A percentile compares a stretch with the other conserved stretches of the same genome.
Evolutionary conservation across 1,140 invertebrate species (phyloP).

Genomic region (Spodoptera frugiperda): DNA sequence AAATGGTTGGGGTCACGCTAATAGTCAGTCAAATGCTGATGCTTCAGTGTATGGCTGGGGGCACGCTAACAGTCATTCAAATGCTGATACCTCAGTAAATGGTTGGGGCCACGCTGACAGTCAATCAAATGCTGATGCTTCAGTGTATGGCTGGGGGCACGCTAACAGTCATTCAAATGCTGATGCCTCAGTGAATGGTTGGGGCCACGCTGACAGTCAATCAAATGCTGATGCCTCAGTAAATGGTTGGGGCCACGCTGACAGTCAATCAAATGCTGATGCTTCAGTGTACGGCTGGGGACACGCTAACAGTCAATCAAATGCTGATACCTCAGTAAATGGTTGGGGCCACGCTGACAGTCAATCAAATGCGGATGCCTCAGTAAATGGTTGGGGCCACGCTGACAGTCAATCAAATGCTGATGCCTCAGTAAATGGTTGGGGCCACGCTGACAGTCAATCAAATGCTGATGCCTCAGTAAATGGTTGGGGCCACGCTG

Average conservation of each 20-base stretch:
- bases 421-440: neutral
- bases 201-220: neutral
- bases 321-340: neutral
- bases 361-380: neutral
- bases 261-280: neutral
- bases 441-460: neutral
- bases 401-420: neutral
- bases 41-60: no score
- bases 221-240: neutral
- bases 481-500: neutral
- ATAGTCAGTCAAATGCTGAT: neutral
- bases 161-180: neutral
- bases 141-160: neutral
- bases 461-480: neutral
- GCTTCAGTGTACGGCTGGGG: neutral
- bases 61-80: no score
- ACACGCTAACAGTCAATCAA: neutral
- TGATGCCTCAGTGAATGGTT: neutral
- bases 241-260: neutral
- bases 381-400: neutral
- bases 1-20: neutral
- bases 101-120: no score
- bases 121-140: no score
- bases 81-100: no score
- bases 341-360: neutral